These are phyloP conservation scores for Brachionus asplanchnoidis DNA, from an alignment of 1,140 invertebrate genomes.

Conservation along the genomic window DNA sequence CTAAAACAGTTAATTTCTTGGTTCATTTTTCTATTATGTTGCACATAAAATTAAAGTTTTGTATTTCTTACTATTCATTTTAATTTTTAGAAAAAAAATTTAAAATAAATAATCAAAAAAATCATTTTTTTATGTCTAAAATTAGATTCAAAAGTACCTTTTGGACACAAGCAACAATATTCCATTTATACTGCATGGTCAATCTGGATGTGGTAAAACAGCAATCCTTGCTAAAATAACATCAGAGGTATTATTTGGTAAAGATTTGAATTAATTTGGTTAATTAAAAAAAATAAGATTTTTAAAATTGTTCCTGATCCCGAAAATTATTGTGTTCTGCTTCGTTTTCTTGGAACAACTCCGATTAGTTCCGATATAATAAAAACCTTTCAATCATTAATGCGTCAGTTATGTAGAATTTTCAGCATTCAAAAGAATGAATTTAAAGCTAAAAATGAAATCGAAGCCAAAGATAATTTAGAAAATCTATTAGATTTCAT, in stretches of 20 bases:
- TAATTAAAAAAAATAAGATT: background rate
- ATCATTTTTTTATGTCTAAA: too few relatives aligned
- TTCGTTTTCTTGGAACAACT: slow-evolving; percentile 23
- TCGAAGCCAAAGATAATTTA: background rate
- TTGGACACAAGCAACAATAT: background rate
- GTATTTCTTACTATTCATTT: too few relatives aligned
- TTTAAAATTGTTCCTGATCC: slow-evolving; percentile 4
- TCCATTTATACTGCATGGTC: slow-evolving; percentile 38
- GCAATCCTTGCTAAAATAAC: slow-evolving; percentile 32
- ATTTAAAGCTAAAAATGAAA: background rate
- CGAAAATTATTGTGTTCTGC: background rate
- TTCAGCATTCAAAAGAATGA: background rate
- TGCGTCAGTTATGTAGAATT: background rate
- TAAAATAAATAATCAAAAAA: too few relatives aligned
- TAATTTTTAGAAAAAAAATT: too few relatives aligned
- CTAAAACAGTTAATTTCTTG: too few relatives aligned
- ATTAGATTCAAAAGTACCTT: background rate
- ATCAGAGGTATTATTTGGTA: background rate
- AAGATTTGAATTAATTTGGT: background rate
- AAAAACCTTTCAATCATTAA: background rate
- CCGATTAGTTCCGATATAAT: background rate
- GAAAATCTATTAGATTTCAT: background rate
- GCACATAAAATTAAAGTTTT: too few relatives aligned
- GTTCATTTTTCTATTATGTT: too few relatives aligned
- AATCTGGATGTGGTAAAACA: slow-evolving; percentile 42